phyloP scores from a whole-genome alignment of 2,888 invertebrate species.

The Zootermopsis nevadensis region DNA sequence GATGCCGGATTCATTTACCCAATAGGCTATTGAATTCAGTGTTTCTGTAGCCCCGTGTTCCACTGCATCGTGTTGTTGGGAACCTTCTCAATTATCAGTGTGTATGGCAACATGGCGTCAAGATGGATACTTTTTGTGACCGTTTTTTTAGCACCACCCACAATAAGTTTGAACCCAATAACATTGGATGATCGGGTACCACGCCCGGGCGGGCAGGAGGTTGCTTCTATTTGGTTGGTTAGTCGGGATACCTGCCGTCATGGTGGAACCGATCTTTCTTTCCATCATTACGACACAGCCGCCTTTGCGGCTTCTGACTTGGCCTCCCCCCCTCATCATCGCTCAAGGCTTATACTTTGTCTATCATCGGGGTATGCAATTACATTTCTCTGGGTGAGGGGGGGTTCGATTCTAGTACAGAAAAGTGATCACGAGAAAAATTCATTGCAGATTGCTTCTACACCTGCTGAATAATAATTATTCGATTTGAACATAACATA shows the following conservation, averaged over 20 bases:
- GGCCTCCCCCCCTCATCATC: too few species aligned
- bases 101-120: conserved; percentile 14
- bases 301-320: not conserved
- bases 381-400: too few species aligned
- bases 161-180: conserved; percentile 31
- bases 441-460: too few species aligned
- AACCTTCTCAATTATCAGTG: not conserved
- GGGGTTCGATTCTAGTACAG: too few species aligned
- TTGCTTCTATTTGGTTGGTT: conserved; percentile 24
- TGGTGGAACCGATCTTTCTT: conserved; percentile 5
- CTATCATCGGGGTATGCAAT: too few species aligned
- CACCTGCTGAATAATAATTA: too few species aligned
- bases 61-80: not conserved
- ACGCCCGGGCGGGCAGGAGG: not conserved
- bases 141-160: conserved; percentile 32
- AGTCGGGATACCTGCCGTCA: not conserved
- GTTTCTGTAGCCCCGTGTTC: too few species aligned
- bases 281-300: not conserved
- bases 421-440: too few species aligned
- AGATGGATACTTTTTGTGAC: not conserved
- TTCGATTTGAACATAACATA: too few species aligned
- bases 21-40: too few species aligned
- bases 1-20: too few species aligned
- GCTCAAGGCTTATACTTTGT: too few species aligned
- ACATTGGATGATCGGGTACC: conserved; percentile 27